Evolutionary conservation across 2,113 vertebrate genomes (phyloP).

Genomic region (Cyprinodon tularosa): DNA sequence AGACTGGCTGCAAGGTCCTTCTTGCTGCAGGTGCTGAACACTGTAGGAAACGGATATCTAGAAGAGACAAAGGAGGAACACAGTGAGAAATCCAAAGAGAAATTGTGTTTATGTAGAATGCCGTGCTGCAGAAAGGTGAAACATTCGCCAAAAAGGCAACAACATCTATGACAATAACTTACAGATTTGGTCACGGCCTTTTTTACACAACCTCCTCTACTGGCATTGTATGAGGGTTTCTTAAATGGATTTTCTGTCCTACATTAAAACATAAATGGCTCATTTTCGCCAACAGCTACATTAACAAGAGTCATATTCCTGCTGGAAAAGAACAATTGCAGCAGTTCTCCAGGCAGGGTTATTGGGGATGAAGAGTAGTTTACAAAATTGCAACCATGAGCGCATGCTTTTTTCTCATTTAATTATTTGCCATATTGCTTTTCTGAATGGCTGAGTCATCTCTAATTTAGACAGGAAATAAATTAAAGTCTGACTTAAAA

Average conservation of each 20-base stretch:
- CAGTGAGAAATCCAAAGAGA: constrained; percentile 2
- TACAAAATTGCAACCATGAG: constrained; percentile 34
- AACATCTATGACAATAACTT: constrained; percentile 17
- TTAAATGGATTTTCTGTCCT: constrained; percentile 44
- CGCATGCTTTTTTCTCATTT: constrained; percentile 46
- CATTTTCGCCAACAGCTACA: constrained; percentile 40
- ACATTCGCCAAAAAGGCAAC: constrained; percentile 14
- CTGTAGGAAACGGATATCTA: constrained; percentile 93
- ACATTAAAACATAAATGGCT: constrained; percentile 32
- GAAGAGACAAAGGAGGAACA: not conserved
- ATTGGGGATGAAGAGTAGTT: constrained; percentile 15
- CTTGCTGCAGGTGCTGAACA: constrained; percentile 96
- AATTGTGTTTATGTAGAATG: not conserved
- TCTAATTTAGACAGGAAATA: constrained; percentile 48
- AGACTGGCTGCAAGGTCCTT: constrained; percentile 94
- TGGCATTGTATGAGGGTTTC: constrained; percentile 25
- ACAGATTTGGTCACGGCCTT: constrained; percentile 15
- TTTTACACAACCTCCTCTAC: constrained; percentile 42
- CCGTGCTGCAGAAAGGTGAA: not conserved
- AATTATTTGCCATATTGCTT: constrained; percentile 45
- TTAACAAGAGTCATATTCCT: constrained; percentile 35
- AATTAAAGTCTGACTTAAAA: constrained; percentile 53
- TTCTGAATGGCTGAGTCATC: constrained; percentile 60
- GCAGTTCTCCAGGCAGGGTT: constrained; percentile 17
- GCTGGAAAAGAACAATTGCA: constrained; percentile 28